These are phyloP conservation scores for Cheiracanthium punctorium DNA, from an alignment of 2,888 invertebrate species.

Conservation along the genomic window DNA sequence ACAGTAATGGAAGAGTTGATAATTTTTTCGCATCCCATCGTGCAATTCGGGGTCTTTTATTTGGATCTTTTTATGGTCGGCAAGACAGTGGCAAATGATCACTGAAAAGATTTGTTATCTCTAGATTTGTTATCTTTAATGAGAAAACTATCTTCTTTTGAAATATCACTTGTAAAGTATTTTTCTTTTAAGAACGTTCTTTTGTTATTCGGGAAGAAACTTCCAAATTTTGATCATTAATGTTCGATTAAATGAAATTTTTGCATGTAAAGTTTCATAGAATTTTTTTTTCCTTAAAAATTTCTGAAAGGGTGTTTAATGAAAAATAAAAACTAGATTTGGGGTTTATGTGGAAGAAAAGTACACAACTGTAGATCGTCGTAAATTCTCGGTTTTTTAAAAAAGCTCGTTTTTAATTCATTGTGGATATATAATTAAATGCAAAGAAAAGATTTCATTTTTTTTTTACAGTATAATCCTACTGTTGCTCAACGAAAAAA, in stretches of 20 bases:
- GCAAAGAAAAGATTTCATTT: no score
- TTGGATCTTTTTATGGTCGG: not conserved
- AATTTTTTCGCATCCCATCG: not conserved
- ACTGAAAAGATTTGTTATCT: not conserved
- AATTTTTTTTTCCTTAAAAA: no score
- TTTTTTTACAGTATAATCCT: no score
- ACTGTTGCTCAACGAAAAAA: no score
- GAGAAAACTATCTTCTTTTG: constrained; percentile 10
- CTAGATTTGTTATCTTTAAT: constrained; percentile 3
- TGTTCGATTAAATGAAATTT: not conserved
- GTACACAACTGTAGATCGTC: no score
- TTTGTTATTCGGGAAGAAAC: not conserved
- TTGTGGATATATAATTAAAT: no score
- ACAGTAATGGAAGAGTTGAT: not conserved
- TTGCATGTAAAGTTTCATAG: not conserved
- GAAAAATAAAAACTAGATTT: not conserved
- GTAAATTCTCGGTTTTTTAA: no score
- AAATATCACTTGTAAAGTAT: constrained; percentile 4
- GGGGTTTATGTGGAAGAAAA: no score
- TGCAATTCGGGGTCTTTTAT: not conserved
- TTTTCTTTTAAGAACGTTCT: not conserved
- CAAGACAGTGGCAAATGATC: constrained; percentile 4
- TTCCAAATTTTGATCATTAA: not conserved
- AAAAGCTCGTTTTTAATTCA: no score
- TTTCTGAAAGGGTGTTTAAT: not conserved